These are phyloP conservation scores for Acrossocheilus wenchowensis DNA, from an alignment of 2,797 vertebrate species.

Conservation along the genomic window DNA sequence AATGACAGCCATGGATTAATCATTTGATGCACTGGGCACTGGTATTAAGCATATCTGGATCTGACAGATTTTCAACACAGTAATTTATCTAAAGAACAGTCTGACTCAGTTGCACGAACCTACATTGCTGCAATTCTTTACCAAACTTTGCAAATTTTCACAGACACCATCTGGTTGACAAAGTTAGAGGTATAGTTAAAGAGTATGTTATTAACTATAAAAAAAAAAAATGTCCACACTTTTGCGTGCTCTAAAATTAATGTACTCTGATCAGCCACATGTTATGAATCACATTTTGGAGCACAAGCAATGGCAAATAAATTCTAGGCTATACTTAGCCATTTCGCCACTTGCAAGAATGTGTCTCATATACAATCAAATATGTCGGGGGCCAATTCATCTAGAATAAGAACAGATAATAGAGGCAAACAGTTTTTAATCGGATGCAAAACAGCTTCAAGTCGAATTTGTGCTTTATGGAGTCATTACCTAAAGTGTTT, in stretches of 20 bases:
- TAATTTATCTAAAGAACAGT: slow-evolving; percentile 5
- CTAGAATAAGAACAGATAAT: slow-evolving; percentile 26
- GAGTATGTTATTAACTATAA: neutral
- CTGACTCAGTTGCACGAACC: neutral
- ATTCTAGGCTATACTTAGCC: slow-evolving; percentile 9
- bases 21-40: slow-evolving; percentile 1
- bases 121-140: slow-evolving; percentile 6
- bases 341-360: slow-evolving; percentile 18
- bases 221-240: neutral
- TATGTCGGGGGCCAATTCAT: neutral
- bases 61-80: neutral
- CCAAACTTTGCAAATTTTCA: neutral
- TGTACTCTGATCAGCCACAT: slow-evolving; percentile 12
- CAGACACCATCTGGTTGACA: neutral
- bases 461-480: neutral
- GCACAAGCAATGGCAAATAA: slow-evolving; percentile 5
- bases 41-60: neutral
- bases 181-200: slow-evolving; percentile 15
- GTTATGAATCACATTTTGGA: slow-evolving; percentile 13
- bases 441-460: neutral
- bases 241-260: slow-evolving; percentile 16
- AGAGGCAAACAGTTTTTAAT: slow-evolving; percentile 5
- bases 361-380: slow-evolving; percentile 5
- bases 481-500: neutral
- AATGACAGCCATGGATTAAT: slow-evolving; percentile 12